Base-by-base conservation (phyloP, 2,797 vertebrate species). In the Alfaro cultratus region DNA sequence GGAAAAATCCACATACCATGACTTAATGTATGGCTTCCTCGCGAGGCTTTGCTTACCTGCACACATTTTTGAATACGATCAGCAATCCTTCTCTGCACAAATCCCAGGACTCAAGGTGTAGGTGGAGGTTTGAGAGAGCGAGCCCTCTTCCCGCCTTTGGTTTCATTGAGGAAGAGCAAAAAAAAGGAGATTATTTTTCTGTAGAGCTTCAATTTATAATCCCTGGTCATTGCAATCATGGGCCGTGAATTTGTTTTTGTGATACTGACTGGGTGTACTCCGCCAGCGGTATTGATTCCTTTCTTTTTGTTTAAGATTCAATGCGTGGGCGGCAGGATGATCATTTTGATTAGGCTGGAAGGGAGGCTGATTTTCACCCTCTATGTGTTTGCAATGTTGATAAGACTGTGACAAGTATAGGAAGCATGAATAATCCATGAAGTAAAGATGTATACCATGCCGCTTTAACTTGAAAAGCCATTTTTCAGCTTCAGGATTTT, bases 381-480 rank as follows among this genome's bases (percentile, higher is more conserved):
- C 88, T 91, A 86, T 91, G 92, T 91, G 89, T 92, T 86, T 90
- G 93, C 88, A 91, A 88, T 82, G 92, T 85, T 91, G 93, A 95
- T 94, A 92, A 92, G 86, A 89, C 73, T 60, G 90, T 90, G 92
- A 88, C 93, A 93, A 89, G 85, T 91, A 74, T 80, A 83, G 79
- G 80, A 68, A 1, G 73, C 81, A 94, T 94, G 92, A 94, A 95
- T 94, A 94, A 95, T 85, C 87, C 88, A 94, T 94, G 88, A 93
- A 90, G 85, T 80, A 74, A 62, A 92, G 88, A 91, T 86, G 89
- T 91, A 93, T 93, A 92, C 90, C 87, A 71, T 74, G 83, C 81
- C 43, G 74, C 90, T 89, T 70, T 81, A 92, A 89, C 83, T 86
- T 86, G 89, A 92, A 85, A 78, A 87, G 85, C 87, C 89, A 95